Evolutionary conservation across 2,888 invertebrate species (phyloP).

Genomic region (Diabrotica balteata): DNA sequence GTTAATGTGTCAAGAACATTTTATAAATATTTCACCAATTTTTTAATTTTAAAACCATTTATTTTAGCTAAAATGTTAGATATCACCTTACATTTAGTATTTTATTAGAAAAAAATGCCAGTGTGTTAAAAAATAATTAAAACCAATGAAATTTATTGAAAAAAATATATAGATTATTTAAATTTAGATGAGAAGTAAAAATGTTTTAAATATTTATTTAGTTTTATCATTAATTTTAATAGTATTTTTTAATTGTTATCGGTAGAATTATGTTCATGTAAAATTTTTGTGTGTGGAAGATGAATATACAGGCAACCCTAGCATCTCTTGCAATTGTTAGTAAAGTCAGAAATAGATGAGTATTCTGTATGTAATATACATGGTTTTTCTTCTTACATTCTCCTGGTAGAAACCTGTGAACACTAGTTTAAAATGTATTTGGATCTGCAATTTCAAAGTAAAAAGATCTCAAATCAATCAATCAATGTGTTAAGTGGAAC

Average conservation of each 20-base stretch:
- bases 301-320: slow-evolving; percentile 7
- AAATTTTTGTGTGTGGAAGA: slow-evolving; percentile 3
- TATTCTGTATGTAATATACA: no score
- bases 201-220: slow-evolving; percentile 10
- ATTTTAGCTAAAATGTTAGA: neutral
- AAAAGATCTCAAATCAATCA: neutral
- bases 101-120: neutral
- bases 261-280: slow-evolving; percentile 4
- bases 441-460: no score
- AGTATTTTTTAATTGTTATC: slow-evolving; percentile 10
- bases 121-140: slow-evolving; percentile 3
- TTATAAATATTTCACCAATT: neutral
- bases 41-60: neutral
- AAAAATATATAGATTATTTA: slow-evolving; percentile 3
- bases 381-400: no score
- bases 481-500: no score
- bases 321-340: neutral
- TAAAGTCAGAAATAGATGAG: no score
- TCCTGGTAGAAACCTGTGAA: no score
- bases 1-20: neutral
- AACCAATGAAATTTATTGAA: slow-evolving; percentile 3
- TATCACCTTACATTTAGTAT: slow-evolving; percentile 1
- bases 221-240: slow-evolving; percentile 13
- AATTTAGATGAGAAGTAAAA: slow-evolving; percentile 4
- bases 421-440: no score